Percentiles rank a stretch among this genome's conserved stretches.
Evolutionary conservation across 2,113 vertebrate genomes (phyloP).

Genomic region (Mirounga angustirostris): DNA sequence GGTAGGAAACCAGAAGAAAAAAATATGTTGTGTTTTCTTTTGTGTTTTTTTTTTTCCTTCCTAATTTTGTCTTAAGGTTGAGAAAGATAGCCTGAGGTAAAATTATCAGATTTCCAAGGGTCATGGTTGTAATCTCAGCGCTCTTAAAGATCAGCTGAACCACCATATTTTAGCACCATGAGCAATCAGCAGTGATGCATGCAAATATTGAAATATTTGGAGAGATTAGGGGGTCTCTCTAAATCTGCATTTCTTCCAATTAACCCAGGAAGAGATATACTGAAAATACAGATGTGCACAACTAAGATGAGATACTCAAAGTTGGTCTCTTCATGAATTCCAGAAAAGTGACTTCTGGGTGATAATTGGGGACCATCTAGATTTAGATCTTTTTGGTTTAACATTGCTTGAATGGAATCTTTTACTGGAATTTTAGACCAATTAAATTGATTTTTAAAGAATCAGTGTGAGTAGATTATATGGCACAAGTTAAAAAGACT

Average conservation of each 20-base stretch:
- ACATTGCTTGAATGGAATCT: not conserved
- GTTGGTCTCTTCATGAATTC: not conserved
- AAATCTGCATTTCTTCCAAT: not conserved
- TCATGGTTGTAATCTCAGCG: not conserved
- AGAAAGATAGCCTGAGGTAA: not conserved
- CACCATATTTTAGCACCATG: not conserved
- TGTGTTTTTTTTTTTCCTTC: not conserved
- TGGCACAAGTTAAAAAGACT: not conserved
- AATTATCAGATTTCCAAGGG: not conserved
- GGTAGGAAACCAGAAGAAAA: not conserved
- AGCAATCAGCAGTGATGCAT: not conserved
- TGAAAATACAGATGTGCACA: not conserved
- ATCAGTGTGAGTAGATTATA: not conserved
- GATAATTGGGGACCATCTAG: not conserved
- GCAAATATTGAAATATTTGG: not conserved
- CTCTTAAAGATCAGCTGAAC: not conserved
- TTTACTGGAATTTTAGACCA: not conserved
- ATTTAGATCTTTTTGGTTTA: not conserved
- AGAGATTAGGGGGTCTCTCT: not conserved
- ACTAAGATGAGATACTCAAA: not conserved
- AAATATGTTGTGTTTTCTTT: not conserved
- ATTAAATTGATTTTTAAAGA: not conserved
- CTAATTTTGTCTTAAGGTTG: not conserved
- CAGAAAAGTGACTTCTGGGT: not conserved
- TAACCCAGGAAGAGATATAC: not conserved